Evolutionary conservation across 2,113 vertebrate species (phyloP), one percentile per base, ranked within the genome.

Genomic region (Albula glossodonta): DNA sequence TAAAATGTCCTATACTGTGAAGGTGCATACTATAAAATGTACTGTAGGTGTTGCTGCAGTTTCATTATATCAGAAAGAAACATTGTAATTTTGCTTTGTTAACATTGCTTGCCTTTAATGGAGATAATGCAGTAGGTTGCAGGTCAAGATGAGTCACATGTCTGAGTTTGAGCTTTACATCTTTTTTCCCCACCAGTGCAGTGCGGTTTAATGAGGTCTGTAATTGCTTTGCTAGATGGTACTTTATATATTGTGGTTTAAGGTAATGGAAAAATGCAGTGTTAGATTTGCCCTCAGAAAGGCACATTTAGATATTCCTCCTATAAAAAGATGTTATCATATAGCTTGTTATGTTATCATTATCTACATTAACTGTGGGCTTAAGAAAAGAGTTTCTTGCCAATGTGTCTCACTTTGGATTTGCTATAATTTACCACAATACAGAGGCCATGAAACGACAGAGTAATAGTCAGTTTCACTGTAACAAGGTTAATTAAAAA

Each of bases 141-240:
- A 50, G 31, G 48, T 50, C 13, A 49, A 25, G 31, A 79, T 48
- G 50, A 79, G 78, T 41, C 31, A 79, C 78, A 50, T 79, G 13
- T 50, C 50, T 25, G 12, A 49, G 78, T 17, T 50, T 49, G 78
- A 79, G 17, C 78, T 79, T 9, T 10, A 12, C 1, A 4, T 17
- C 17, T 50, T 48, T 79, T 50, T 17, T 25, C 41, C 31, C 78
- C 48, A 17, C 13, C 22, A 50, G 78, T 15, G 48, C 48, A 13
- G 31, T 79, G 78, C 17, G 78, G 78, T 49, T 79, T 79, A 79
- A 79, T 79, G 78, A 41, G 78, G 41, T 79, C 78, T 48, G 78
- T 79, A 79, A 79, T 79, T 79, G 78, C 78, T 50, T 3, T 49
- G 78, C 48, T 4, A 17, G 22, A 50, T 79, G 78, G 78, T 25